Base-by-base conservation (phyloP, 1,140 invertebrate species). In the Lethrus apterus region DNA sequence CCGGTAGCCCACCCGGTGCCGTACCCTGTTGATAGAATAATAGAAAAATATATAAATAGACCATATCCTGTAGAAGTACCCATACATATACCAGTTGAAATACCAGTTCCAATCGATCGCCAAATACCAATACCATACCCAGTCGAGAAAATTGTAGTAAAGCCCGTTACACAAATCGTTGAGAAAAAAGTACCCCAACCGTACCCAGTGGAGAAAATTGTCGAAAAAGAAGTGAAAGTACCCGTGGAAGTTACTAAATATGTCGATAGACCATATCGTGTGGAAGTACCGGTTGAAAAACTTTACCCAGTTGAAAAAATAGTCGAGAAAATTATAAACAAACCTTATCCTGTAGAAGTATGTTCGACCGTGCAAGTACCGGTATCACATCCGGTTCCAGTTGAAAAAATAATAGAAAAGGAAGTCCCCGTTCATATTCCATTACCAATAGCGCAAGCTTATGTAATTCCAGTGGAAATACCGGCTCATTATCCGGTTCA, bases 11-110 rank as follows among this genome's bases (percentile, higher is more conserved):
- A 70, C 15, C 70, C 70, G 1, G 66, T 73, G 3, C 66, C 70
- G 11, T 78, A 73, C 51, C 74, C 73, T 17, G 72, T 75, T 0
- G 70, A 71, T 50, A 70, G 73, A 1, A 67, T 74, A 13, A 67
- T 76, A 0, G 68, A 70, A 61, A 26, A 36, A 14, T 45, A 45
- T 23, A 33, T 45, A 32, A 33, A 45, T 20, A 45, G 31, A 34
- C 43, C 43, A 11, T 48, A 20, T 47, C 40, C 18, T 15, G 43
- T 45, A 34, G 15, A 33, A 8, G 54, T 56, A 14, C 59, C 55
- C 23, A 45, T 57, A 9, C 60, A 75, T 54, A 57, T 70, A 9
- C 62, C 60, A 2, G 62, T 69, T 45, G 54, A 66, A 4, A 66
- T 72, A 62, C 65, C 65, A 3, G 67, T 70, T 1, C 60, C 56